phyloP scores from a whole-genome alignment of 2,113 vertebrate genomes.

The Oryzias woworae region DNA sequence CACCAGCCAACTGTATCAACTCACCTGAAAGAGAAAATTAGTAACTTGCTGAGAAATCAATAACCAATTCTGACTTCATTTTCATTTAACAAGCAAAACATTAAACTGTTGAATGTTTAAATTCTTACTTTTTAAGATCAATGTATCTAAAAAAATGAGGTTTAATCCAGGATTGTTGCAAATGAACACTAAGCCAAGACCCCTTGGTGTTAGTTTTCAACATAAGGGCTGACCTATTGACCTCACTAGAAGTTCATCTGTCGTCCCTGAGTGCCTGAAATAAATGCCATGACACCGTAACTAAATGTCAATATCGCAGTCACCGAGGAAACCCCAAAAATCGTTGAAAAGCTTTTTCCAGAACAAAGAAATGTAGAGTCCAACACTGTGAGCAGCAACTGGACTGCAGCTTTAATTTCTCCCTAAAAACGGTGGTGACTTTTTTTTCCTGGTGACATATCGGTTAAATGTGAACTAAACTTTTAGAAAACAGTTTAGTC shows the following conservation, averaged over 20 bases:
- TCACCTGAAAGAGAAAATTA: slow-evolving; percentile 63
- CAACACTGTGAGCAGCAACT: neutral
- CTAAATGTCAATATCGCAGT: slow-evolving; percentile 9
- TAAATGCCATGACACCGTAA: slow-evolving; percentile 11
- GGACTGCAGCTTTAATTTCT: slow-evolving; percentile 1
- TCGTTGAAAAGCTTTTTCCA: neutral
- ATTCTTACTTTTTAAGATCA: neutral
- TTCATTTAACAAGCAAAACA: neutral
- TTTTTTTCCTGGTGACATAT: neutral
- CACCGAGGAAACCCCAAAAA: slow-evolving; percentile 15
- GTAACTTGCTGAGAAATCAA: slow-evolving; percentile 2
- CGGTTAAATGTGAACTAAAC: neutral
- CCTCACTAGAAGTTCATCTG: neutral
- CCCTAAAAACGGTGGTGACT: neutral
- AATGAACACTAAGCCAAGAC: neutral
- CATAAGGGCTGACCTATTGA: neutral
- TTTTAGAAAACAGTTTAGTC: neutral
- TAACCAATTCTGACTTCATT: neutral
- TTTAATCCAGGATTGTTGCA: neutral
- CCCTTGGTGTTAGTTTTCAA: neutral
- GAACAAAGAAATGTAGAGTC: slow-evolving; percentile 8
- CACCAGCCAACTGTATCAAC: slow-evolving; percentile 86
- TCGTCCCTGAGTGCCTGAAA: neutral
- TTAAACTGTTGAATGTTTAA: neutral
- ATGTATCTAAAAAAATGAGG: neutral